Conservation (phyloP, 2,113 vertebrate species). For the Cinclus mexicanus region DNA sequence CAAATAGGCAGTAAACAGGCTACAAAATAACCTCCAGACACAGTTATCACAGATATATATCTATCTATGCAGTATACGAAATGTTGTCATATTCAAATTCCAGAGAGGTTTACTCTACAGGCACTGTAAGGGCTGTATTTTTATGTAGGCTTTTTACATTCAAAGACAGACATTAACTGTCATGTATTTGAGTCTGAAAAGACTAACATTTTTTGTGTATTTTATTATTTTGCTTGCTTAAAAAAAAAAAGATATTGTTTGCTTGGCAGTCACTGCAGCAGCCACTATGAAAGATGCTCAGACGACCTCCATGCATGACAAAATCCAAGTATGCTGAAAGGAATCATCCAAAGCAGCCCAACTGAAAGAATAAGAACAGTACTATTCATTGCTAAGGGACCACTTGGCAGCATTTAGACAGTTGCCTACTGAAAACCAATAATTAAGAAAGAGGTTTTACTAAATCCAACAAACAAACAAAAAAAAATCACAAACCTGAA, state of each 20-base stretch:
- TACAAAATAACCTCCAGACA: background rate
- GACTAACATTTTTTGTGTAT: background rate
- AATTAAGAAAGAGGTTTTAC: background rate
- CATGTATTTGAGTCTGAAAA: background rate
- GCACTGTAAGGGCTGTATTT: background rate
- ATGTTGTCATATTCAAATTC: background rate
- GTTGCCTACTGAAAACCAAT: background rate
- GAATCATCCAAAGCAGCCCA: background rate
- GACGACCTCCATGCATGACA: background rate
- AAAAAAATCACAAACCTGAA: background rate
- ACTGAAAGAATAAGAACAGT: background rate
- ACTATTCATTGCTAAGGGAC: background rate
- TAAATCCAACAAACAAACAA: background rate
- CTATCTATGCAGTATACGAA: background rate
- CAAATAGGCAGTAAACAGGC: background rate
- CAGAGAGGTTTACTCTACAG: background rate
- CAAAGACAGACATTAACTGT: background rate
- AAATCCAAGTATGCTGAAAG: slow-evolving; percentile 6
- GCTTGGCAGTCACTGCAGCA: background rate
- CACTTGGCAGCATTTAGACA: background rate
- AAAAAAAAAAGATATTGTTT: background rate
- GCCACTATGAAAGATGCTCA: background rate
- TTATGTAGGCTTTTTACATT: background rate
- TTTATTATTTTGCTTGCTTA: background rate
- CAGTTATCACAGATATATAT: background rate